Percentiles rank a stretch among this genome's conserved stretches.
These are phyloP conservation scores for Struthio camelus DNA, from an alignment of 2,113 vertebrate genomes.

Conservation along the genomic window DNA sequence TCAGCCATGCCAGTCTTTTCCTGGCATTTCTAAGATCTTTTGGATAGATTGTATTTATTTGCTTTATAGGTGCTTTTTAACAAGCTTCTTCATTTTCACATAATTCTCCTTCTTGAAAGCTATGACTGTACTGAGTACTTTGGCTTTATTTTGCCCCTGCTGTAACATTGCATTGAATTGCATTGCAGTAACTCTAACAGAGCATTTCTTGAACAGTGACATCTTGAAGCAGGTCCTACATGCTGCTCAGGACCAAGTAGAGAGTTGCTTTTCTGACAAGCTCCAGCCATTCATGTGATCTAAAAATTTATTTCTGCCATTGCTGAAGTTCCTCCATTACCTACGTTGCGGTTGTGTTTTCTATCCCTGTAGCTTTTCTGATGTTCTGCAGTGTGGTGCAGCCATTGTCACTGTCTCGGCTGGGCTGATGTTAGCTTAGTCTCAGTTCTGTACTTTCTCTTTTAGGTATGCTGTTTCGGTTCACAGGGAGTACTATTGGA, in stretches of 20 bases:
- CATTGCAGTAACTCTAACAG: neutral
- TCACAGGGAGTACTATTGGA: neutral
- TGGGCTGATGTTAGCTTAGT: neutral
- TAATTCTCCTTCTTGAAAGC: neutral
- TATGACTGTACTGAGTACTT: neutral
- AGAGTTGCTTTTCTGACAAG: neutral
- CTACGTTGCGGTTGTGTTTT: neutral
- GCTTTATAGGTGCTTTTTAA: neutral
- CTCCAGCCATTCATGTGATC: neutral
- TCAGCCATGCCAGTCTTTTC: neutral
- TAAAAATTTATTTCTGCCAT: neutral
- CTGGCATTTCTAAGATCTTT: neutral
- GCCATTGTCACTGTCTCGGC: rapidly evolving
- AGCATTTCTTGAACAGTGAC: neutral
- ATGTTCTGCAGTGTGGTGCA: neutral
- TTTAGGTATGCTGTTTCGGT: neutral
- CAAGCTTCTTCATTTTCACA: neutral
- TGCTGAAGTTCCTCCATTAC: neutral
- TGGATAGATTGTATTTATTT: neutral
- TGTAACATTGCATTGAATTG: neutral
- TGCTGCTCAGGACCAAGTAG: constrained; percentile 7
- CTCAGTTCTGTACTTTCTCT: neutral
- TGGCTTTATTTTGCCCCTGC: neutral
- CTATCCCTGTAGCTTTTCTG: neutral
- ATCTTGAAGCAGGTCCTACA: neutral